Base-by-base conservation (phyloP, 2,113 vertebrate genomes). In the Diphyllodes magnificus region DNA sequence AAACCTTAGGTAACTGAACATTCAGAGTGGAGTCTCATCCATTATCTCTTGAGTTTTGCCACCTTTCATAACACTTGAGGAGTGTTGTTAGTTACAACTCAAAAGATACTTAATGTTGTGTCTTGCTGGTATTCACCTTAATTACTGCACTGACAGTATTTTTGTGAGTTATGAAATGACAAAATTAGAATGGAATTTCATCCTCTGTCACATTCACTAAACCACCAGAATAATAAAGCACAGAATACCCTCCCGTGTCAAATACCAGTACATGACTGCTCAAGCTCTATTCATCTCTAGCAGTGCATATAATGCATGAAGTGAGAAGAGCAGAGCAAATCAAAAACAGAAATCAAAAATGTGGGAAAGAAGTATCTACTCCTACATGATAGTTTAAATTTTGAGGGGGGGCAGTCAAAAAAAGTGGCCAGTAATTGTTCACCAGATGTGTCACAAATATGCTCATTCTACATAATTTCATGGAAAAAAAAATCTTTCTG, bases 31-130 rank as follows among this genome's bases (percentile, higher is more conserved):
- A 96, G 69, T 91, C 75, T 96, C 63, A 95, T 94, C 95, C 82
- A 89, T 97, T 97, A 94, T 94, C 82, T 73, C 47, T 96, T 88
- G 93, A 95, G 97, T 96, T 93, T 94, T 95, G 78, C 63, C 80
- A 93, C 93, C 86, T 96, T 96, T 95, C 80, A 63, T 90, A 92
- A 95, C 85, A 92, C 53, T 95, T 94, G 77, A 81, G 61, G 63
- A 95, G 24, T 73, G 73, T 81, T 95, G 81, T 51, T 97, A 93
- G 85, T 88, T 96, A 86, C 84, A 95, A 95, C 64, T 96, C 95
- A 95, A 73, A 96, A 94, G 90, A 89, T 86, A 76, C n/a, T 51
- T 78, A 84, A 76, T 79, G 42, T 69, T 61, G 64, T 88, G 73
- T 84, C 84, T 97, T 91, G 10, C 80, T 97, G 72, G 45, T 77